Base-by-base conservation (phyloP, 53 echinoderm and acorn worm genomes). In the Stichopus horrens region DNA sequence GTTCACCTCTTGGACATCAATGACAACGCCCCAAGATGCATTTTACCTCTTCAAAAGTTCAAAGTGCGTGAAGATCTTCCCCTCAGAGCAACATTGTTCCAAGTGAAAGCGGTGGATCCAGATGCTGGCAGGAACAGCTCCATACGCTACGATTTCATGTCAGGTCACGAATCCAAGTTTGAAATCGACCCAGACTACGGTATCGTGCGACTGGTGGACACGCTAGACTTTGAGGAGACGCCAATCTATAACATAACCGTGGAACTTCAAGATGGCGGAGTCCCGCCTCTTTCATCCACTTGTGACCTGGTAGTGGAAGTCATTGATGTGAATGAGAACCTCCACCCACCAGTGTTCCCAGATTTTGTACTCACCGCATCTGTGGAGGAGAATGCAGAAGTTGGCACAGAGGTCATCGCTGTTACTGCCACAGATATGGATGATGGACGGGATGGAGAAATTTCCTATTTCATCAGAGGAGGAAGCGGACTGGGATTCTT, bases 401-500 rank as follows among this genome's bases (percentile, higher is more conserved):
- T 92, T 14, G 90, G 93, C 60, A 94, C 94, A 7, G 92, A 91
- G 54, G 98, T 98, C 67, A 95, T 98, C 92, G 85, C 90, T 52
- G 73, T 98, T 55, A 90, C 89, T 4, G 93, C 98, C 51, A 71
- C 74, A 10, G 98, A 98, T 75, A 82, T 88, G 91, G 98, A 98
- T 86, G 74, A 78, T 51, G 98, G 98, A 65, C 92, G 92, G 79
- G 98, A 98, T 88, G 95, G 98, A 86, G 88, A 92, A 60, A 86
- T 98, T 23, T 90, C 88, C 55, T 98, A 98, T 77, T 93, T 95
- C 5, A 98, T 98, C 91, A 86, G 94, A 66, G 95, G 95, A 93
- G 98, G 98, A 54, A 98, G 93, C 91, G 98, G 98, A 54, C 91
- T 98, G 51, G 98, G 98, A 74, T 86, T 95, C 74, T 98, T 98